Evolutionary conservation across 2,797 vertebrate genomes (phyloP), one percentile per base, ranked within the genome.

Genomic region (Emys orbicularis): DNA sequence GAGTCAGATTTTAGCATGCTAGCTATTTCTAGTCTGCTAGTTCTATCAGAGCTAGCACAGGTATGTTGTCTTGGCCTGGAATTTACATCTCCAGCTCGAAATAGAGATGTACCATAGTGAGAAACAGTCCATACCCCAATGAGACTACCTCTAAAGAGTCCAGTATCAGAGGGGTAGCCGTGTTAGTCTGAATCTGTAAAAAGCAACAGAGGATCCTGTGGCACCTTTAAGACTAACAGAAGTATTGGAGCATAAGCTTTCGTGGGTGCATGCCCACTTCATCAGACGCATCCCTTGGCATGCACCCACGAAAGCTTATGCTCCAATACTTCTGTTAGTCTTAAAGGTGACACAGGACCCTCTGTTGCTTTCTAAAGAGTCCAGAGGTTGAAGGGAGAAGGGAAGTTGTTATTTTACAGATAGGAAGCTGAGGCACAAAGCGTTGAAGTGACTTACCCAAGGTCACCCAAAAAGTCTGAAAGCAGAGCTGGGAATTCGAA

Each of bases 401-500:
- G 31, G 59, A 85, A 34, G 1, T 21, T 82, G 81, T 94, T 79
- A 41, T 68, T 88, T 89, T 72, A 61, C 89, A 94, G 88, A 81
- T 8, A 23, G 81, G 57, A 84, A 77, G 68, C 23, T 80, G 81
- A 89, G 90, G 81, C n/a, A 16, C 44, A 79, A 31, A 37, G 79
- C 52, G 56, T 94, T 34, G 88, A 96, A 94, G 95, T 95, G 88
- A 1, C 13, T 37, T 93, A 90, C 85, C 65, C 77, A 82, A 91
- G 93, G 88, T 44, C 82, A 96, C 79, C 37, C 80, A 90, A 91
- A 50, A 44, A 82, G 76, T n/a, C 87, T 84, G 81, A 76, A 76
- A 49, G 80, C 74, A 84, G 90, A 94, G 83, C 89, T 94, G 84
- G 92, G 85, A 91, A 95, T 87, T 56, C 10, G 93, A 95, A 79